Percentiles rank a stretch among this genome's conserved stretches.
Conservation (phyloP, 2,113 vertebrate genomes). For the Ariopsis seemanni region DNA sequence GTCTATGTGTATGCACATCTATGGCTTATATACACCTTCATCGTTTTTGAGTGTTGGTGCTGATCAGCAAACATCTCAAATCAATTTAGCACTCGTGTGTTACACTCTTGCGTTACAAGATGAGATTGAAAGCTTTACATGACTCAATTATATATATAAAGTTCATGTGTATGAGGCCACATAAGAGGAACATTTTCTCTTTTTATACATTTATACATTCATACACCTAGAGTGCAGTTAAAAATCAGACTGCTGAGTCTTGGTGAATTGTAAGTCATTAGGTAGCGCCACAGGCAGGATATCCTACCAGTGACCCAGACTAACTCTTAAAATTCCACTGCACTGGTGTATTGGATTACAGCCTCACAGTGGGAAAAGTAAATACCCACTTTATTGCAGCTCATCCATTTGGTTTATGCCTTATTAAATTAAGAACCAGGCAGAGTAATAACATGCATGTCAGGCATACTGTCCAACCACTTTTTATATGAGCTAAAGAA, state of each 20-base stretch:
- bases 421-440: conserved; percentile 67
- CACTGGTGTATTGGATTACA: conserved; percentile 60
- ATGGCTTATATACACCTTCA: not conserved
- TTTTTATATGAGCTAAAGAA: conserved; percentile 39
- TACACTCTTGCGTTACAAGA: not conserved
- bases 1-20: not conserved
- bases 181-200: not conserved
- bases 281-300: conserved; percentile 46
- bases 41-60: not conserved
- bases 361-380: conserved; percentile 57
- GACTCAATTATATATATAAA: not conserved
- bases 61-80: not conserved
- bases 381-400: conserved; percentile 67
- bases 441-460: conserved; percentile 59
- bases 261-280: conserved; percentile 40
- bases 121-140: not conserved
- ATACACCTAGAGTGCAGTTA: conserved; percentile 8
- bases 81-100: not conserved
- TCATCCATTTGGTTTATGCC: conserved; percentile 69
- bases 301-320: conserved; percentile 55
- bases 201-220: not conserved
- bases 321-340: conserved; percentile 60
- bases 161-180: not conserved
- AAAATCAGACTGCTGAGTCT: conserved; percentile 30
- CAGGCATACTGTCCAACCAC: conserved; percentile 46